Evolutionary conservation across 2,888 invertebrate species (phyloP).

Genomic region (Acleris sparsana): DNA sequence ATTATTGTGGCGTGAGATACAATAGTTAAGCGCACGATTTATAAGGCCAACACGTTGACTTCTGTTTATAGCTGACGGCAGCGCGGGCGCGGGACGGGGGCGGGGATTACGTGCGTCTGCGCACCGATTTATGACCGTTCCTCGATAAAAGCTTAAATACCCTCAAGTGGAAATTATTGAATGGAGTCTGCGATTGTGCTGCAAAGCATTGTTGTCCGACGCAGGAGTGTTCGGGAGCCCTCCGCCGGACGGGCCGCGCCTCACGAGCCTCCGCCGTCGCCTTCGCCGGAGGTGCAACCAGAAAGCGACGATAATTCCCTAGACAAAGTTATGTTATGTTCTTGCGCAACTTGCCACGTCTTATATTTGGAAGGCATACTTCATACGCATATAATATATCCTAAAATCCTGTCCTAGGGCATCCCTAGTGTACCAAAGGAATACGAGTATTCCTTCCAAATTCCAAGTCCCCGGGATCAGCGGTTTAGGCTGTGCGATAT

Average conservation of each 20-base stretch:
- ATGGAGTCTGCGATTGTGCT: constrained; percentile 55
- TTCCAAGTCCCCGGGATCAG: too few species aligned
- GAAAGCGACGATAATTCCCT: too few species aligned
- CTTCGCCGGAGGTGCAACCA: not conserved
- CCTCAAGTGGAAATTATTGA: constrained; percentile 75
- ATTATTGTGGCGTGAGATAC: constrained; percentile 83
- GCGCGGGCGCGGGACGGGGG: constrained; percentile 66
- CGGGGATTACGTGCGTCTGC: constrained; percentile 78
- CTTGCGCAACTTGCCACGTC: too few species aligned
- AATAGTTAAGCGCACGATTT: constrained; percentile 84
- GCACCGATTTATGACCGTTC: constrained; percentile 77
- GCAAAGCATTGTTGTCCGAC: constrained; percentile 44
- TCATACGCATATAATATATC: too few species aligned
- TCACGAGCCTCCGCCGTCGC: constrained; percentile 4
- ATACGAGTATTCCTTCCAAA: too few species aligned
- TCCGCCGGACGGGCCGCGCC: constrained; percentile 38
- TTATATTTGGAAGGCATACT: too few species aligned
- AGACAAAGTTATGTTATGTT: too few species aligned
- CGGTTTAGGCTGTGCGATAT: too few species aligned
- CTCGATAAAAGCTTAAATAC: constrained; percentile 83
- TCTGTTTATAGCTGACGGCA: constrained; percentile 81
- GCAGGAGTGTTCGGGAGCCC: constrained; percentile 23
- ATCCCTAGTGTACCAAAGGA: too few species aligned
- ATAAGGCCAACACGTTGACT: constrained; percentile 83
- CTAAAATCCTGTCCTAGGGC: too few species aligned